Conservation (phyloP, 2,113 vertebrate species). For the Smithornis capensis region DNA sequence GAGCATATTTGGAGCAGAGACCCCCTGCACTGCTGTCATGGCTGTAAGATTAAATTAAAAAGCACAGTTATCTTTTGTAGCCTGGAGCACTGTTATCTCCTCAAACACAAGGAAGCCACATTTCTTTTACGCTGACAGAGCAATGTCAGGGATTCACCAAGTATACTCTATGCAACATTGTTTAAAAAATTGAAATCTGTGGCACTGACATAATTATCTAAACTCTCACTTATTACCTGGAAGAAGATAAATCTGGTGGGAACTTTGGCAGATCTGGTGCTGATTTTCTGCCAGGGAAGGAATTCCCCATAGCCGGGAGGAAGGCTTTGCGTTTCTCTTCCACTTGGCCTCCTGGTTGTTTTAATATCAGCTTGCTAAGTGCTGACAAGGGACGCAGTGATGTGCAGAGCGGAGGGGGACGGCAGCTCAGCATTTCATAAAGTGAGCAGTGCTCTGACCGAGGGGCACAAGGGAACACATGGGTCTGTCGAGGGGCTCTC, state of each 20-base stretch:
- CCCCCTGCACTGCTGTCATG: not conserved
- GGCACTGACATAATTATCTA: not conserved
- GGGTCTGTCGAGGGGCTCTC: not conserved
- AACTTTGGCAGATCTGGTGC: not conserved
- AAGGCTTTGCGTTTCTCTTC: constrained; percentile 8
- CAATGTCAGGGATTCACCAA: not conserved
- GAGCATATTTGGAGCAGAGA: not conserved
- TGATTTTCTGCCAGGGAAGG: not conserved
- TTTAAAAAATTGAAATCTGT: not conserved
- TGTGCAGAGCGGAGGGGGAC: not conserved
- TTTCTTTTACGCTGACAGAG: not conserved
- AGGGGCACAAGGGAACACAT: not conserved
- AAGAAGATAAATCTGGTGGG: not conserved
- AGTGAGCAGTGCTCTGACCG: rapidly evolving
- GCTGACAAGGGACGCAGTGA: not conserved
- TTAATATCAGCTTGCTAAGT: not conserved
- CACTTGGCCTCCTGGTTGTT: not conserved
- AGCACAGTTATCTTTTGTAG: not conserved
- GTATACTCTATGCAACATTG: not conserved
- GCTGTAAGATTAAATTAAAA: constrained; percentile 25
- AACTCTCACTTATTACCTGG: not conserved
- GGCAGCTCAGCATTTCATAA: not conserved
- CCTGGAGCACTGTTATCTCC: not conserved
- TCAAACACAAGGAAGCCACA: not conserved
- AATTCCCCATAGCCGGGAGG: not conserved